Base-by-base conservation (phyloP, 2,797 vertebrate species). In the Staurois parvus region DNA sequence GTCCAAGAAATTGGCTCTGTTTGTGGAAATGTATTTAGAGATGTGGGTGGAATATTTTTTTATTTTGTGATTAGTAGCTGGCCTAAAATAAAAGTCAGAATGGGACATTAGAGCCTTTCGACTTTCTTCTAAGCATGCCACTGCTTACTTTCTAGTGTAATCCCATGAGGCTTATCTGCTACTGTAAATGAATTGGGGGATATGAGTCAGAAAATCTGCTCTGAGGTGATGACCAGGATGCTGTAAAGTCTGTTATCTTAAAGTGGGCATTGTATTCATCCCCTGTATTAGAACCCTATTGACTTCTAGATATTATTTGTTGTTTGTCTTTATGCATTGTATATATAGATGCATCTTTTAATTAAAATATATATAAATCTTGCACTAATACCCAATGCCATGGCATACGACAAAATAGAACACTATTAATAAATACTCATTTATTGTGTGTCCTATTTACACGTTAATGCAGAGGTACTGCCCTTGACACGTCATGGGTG, bases 141-240 rank as follows among this genome's bases (percentile, higher is more conserved):
- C 68, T 40, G 34, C 32, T 30, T 40, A 72, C 30, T 72, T 40
- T 72, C 28, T 10, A 72, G n/a, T 70, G 10, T 59, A 26, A 26
- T 75, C 34, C 34, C 64, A 76, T 21, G 52, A 75, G 64, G 19
- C 24, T 48, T 28, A 24, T 68, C 24, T 59, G 64, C 78, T 81
- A 85, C 78, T 85, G 72, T 76, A 70, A 21, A 64, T 69, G 48
- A 59, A 42, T 76, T 11, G 76, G 26, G 48, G 66, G 67, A 82
- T 82, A 52, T 85, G 70, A 68, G 21, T 85, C 77, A 81, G 24
- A 59, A 8, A 12, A 45, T 72, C 52, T 72, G 70, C 66, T 17
- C 74, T 24, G 68, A 72, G 79, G 48, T 72, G 68, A 24, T 64
- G 69, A 79, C 59, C 70, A 80, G 77, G 62, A 80, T 85, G 76